phyloP scores from a whole-genome alignment of 2,113 vertebrate genomes.

The Heptranchias perlo region DNA sequence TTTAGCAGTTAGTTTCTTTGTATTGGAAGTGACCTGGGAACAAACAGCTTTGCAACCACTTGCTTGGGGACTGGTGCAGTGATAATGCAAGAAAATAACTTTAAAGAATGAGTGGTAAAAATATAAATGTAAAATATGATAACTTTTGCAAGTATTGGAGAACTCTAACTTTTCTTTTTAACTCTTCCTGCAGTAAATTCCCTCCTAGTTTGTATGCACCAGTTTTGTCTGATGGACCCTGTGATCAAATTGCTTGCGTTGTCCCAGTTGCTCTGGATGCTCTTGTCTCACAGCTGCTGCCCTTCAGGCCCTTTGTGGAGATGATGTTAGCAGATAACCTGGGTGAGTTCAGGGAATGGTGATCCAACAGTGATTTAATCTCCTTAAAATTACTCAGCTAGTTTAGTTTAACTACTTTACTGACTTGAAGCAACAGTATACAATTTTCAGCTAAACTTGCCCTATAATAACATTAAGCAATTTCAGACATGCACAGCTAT shows the following conservation, averaged over 20 bases:
- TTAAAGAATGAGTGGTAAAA: background rate
- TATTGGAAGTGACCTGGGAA: background rate
- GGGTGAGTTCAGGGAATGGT: slow-evolving; percentile 56
- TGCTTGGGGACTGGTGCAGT: background rate
- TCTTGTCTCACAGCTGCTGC: slow-evolving; percentile 71
- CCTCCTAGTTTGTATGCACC: slow-evolving; percentile 71
- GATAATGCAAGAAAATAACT: slow-evolving; percentile 12
- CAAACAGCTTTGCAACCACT: background rate
- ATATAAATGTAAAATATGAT: slow-evolving; percentile 37
- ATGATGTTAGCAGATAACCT: slow-evolving; percentile 59
- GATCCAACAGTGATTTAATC: background rate
- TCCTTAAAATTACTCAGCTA: background rate
- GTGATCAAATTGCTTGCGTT: slow-evolving; percentile 66
- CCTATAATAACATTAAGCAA: background rate
- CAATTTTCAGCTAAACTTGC: background rate
- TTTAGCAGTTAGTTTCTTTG: background rate
- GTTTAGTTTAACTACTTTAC: background rate
- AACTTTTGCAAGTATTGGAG: background rate
- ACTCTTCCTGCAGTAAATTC: slow-evolving; percentile 64
- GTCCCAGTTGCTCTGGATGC: slow-evolving; percentile 74
- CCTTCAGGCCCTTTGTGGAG: slow-evolving; percentile 68
- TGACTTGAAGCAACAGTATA: no score
- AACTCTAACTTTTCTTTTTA: background rate
- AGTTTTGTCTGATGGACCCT: slow-evolving; percentile 54
- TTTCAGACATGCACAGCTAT: background rate